Base-by-base conservation (phyloP, 2,797 vertebrate species). In the Ptychobarbus kaznakovi region DNA sequence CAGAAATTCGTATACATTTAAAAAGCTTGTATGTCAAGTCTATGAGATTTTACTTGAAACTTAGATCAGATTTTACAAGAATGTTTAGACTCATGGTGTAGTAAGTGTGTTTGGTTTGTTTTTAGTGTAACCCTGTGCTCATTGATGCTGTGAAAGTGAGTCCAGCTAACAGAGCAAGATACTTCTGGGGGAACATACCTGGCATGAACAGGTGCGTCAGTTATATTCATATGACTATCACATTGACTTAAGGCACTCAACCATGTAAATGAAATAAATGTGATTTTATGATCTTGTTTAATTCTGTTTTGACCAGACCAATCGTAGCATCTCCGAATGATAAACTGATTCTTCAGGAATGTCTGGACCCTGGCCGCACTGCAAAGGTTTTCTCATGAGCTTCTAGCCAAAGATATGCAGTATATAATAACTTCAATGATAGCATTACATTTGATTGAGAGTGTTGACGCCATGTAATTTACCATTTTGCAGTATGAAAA, bases 161-260 rank as follows among this genome's bases (percentile, higher is more conserved):
- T 0, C 97, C 98, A 1, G 96, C 97, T 12, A 96, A 97, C 92
- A 93, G 96, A 92, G 96, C 97, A 0, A 95, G 97, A 1, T 97
- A 96, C 86, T 99, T 98, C 92, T 99, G 98, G 98, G 97, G 97
- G 40, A 99, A 99, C 92, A 95, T 99, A 32, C 98, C 98, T 0
- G 97, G 97, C 13, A 99, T 99, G 97, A 96, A 96, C 95, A 96
- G 98, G 98, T 98, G 86, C 88, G 56, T 35, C 7, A 76, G 3
- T 15, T 8, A n/a, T 53, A 8, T 76, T 76, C 32, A 5, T 58
- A 40, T 15, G 1, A 77, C 20, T n/a, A 13, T 4, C 49, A 65
- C 16, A 46, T 13, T 18, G 35, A 35, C 0, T 18, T 53, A 49
- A 12, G 4, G 44, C 13, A 63, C 3, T 74, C 11, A 20, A 46